Base-by-base conservation (phyloP, 1,140 invertebrate species). In the Alviniconcha marisindica region DNA sequence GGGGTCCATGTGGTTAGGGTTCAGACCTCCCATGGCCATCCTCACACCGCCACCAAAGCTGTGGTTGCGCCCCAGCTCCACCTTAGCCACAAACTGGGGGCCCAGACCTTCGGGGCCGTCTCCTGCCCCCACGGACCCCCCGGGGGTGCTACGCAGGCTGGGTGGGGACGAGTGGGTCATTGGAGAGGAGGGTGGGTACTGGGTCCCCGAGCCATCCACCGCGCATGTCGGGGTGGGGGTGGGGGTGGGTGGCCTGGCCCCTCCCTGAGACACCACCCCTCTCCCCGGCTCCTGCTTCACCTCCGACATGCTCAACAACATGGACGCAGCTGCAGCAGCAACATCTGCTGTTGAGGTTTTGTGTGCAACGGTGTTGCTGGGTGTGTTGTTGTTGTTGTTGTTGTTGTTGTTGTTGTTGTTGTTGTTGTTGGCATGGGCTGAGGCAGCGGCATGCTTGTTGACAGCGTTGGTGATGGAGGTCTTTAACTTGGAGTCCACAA, bases 91-190 rank as follows among this genome's bases (percentile, higher is more conserved):
- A 54, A 84, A 81, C 48, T 82, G 82, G 24, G 86, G 83, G 44
- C 83, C 83, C 18, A 84, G 44, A 33, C 84, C 83, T 42, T 86
- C 85, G 10, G 56, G 54, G 21, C 71, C 83, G 66, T 88, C 87
- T 1, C 51, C 48, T 10, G 18, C 40, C 31, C 51, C 78, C 7
- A 69, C 56, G 31, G 60, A 42, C 24, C 66, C 77, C n/a, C 66
- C 83, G 5, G 83, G 82, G 24, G 82, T 78, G 73, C 76, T 77
- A 36, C 60, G 81, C 76, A 77, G 77, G 71, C 73, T 66, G 18
- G 54, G 48, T 56, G 81, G 73, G 14, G 76, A 77, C 36, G 60
- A 66, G 36, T 77, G 81, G 12, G 73, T 38, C 60, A 42, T 83
- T 7, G 77, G 77, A 3, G 78, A 66, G 51, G 54, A 21, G 36